These are phyloP conservation scores for Poeciliopsis retropinna DNA, from an alignment of 2,113 vertebrate species.

Conservation along the genomic window DNA sequence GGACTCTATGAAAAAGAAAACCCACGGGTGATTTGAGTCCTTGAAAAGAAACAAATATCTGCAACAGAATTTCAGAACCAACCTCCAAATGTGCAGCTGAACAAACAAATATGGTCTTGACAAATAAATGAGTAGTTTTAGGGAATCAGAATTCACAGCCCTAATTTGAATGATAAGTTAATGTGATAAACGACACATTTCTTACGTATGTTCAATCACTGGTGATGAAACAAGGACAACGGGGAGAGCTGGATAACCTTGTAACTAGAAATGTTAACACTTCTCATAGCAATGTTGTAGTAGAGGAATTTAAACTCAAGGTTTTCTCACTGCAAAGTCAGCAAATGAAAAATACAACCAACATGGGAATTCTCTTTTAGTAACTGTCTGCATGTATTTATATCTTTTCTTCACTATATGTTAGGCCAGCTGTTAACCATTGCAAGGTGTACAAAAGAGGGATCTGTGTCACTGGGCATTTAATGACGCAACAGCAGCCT, in stretches of 20 bases:
- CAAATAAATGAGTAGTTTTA: conserved; percentile 13
- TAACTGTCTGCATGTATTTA: not conserved
- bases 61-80: not conserved
- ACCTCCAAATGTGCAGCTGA: not conserved
- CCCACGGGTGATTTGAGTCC: not conserved
- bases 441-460: not conserved
- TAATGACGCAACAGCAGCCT: conserved; percentile 45
- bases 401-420: not conserved
- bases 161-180: too few relatives aligned
- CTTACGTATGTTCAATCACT: too few relatives aligned
- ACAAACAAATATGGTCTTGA: conserved; percentile 19
- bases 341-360: too few relatives aligned
- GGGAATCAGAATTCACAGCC: not conserved
- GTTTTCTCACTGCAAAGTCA: too few relatives aligned
- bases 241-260: too few relatives aligned
- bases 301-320: too few relatives aligned
- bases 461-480: not conserved
- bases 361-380: too few relatives aligned
- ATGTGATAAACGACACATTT: too few relatives aligned
- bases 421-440: not conserved
- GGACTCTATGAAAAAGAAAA: not conserved
- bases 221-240: too few relatives aligned
- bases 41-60: not conserved
- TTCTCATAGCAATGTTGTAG: too few relatives aligned
- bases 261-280: too few relatives aligned